Percentiles rank a stretch among this genome's conserved stretches.
Conservation (phyloP, 2,888 invertebrate species). For the Andrena haemorrhoa region DNA sequence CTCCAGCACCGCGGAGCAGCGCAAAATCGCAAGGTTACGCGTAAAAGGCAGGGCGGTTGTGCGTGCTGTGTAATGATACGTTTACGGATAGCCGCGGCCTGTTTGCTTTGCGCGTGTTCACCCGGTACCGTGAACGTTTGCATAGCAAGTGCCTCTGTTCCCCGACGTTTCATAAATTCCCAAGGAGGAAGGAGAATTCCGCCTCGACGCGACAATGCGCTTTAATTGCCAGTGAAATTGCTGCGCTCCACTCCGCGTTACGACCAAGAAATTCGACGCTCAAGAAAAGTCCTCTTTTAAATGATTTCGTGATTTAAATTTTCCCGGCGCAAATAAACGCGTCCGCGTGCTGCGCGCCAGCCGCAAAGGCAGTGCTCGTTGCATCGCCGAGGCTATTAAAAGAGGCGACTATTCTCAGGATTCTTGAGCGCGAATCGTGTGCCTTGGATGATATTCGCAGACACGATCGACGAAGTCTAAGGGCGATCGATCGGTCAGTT, state of each 20-base stretch:
- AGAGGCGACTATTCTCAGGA: slow-evolving; percentile 51
- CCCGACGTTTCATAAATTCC: slow-evolving; percentile 26
- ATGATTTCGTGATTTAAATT: background rate
- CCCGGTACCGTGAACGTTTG: slow-evolving; percentile 57
- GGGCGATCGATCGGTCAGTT: slow-evolving; percentile 25
- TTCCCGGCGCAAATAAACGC: background rate
- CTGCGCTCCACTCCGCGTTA: background rate
- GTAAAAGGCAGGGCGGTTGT: slow-evolving; percentile 22
- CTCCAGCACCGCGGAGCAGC: slow-evolving; percentile 3
- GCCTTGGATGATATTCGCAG: background rate
- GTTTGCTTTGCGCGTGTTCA: slow-evolving; percentile 64
- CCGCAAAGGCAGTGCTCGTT: slow-evolving; percentile 12
- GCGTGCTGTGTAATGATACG: slow-evolving; percentile 54
- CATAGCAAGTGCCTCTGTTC: slow-evolving; percentile 27
- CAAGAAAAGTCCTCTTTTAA: background rate
- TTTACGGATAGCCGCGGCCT: slow-evolving; percentile 67
- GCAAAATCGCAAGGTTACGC: slow-evolving; percentile 58
- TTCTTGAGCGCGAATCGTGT: slow-evolving; percentile 30
- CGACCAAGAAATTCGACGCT: background rate
- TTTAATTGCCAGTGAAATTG: slow-evolving; percentile 39
- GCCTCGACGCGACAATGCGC: slow-evolving; percentile 11
- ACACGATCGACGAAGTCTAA: slow-evolving; percentile 22
- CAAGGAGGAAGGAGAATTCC: slow-evolving; percentile 7
- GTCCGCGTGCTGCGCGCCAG: background rate
- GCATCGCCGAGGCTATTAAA: slow-evolving; percentile 63